Base-by-base conservation (phyloP, 2,113 vertebrate genomes). In the Macaca nemestrina region DNA sequence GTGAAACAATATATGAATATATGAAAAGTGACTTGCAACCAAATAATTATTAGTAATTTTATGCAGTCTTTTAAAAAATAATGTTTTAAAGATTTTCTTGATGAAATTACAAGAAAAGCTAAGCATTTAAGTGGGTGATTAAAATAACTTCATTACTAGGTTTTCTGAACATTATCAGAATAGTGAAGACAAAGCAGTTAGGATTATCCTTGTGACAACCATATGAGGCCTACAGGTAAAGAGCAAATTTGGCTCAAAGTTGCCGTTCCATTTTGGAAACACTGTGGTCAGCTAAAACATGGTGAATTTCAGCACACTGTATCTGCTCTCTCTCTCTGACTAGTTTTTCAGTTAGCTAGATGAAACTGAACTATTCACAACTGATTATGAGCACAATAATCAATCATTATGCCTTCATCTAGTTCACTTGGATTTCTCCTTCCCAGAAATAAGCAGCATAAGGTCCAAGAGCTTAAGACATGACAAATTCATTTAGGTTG, bases 401-500 rank as follows among this genome's bases (percentile, higher is more conserved):
- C 70, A 87, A 79, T 80, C 85, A 68, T 52, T 73, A 12, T 23
- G 57, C 32, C 67, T 86, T 92, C 59, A 50, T 50, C 25, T 30
- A 23, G 27, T 32, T 91, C 25, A 52, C 11, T 80, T 59, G 59
- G 38, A 38, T 70, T 68, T 43, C 52, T 48, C 68, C 27, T 82
- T 57, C 20, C 16, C 32, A 52, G 25, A 52, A 64, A 40, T 35
- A 93, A 64, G 50, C 27, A 75, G 27, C 17, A 12, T 23, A 76
- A 92, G 7, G 18, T 72, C 32, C 38, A 80, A 90, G 32, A 93
- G 57, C 40, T 79, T 90, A 97, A 93, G 72, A 90, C 59, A 75
- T 20, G 93, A 91, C 64, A 79, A 38, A 93, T 94, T 79, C 72
- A 88, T 82, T 94, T 82, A 89, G n/a, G 73, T 6, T 81, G 52